These are phyloP conservation scores for Marmota flaviventris DNA, from an alignment of 2,113 vertebrate genomes.

Conservation along the genomic window DNA sequence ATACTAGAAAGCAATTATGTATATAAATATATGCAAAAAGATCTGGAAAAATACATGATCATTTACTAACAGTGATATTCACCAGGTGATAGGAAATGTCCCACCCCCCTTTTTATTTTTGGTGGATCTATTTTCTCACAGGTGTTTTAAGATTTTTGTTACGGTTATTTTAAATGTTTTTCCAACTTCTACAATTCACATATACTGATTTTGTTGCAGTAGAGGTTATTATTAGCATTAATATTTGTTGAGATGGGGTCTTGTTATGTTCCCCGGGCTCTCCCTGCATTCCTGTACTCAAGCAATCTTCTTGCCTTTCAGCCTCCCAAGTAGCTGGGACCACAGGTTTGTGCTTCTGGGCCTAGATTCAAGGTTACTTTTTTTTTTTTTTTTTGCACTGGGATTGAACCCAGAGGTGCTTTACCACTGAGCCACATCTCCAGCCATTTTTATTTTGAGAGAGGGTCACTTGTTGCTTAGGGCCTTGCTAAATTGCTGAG, in stretches of 20 bases:
- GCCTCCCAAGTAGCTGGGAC: background rate
- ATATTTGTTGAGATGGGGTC: background rate
- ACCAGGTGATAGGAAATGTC: too few relatives aligned
- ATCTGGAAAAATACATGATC: background rate
- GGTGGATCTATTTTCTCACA: background rate
- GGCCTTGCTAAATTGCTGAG: background rate
- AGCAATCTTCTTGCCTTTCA: background rate
- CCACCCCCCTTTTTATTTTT: background rate
- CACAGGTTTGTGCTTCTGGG: background rate
- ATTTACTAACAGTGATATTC: background rate
- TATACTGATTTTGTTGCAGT: background rate
- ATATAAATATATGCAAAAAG: too few relatives aligned
- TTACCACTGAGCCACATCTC: background rate
- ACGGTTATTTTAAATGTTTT: background rate
- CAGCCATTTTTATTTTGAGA: background rate
- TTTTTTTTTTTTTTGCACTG: background rate
- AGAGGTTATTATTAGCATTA: background rate
- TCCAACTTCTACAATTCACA: background rate
- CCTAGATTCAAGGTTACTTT: too few relatives aligned
- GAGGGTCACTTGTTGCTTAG: background rate
- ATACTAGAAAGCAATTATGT: background rate
- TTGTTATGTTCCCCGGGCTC: background rate
- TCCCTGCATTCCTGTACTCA: background rate
- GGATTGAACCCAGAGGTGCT: background rate
- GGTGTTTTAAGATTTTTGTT: background rate